These are phyloP conservation scores for Steatocranus sp. DNA, from an alignment of 2,797 vertebrate species.

Conservation along the genomic window DNA sequence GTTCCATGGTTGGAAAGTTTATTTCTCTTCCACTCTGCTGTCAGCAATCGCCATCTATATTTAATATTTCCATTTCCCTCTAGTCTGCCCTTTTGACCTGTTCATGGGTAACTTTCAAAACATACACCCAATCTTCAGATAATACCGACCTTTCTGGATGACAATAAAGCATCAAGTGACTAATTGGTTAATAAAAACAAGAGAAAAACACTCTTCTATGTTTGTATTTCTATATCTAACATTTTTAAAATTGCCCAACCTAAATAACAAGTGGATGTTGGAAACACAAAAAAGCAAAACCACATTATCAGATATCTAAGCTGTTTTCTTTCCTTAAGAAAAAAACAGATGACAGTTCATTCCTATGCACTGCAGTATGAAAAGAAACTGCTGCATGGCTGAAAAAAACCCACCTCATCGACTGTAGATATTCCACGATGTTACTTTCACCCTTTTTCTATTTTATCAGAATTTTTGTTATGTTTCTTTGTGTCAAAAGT, in stretches of 20 bases:
- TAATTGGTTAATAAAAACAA: not conserved
- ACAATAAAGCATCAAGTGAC: not conserved
- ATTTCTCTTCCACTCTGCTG: conserved; percentile 48
- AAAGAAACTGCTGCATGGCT: not conserved
- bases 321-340: not conserved
- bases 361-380: not conserved
- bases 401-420: not conserved
- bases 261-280: not conserved
- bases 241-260: not conserved
- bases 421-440: not conserved
- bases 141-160: not conserved
- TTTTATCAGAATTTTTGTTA: not conserved
- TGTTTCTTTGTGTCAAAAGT: not conserved
- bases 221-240: not conserved
- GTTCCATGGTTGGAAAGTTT: conserved; percentile 50
- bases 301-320: not conserved
- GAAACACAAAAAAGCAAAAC: not conserved
- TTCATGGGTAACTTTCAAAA: not conserved
- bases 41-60: conserved; percentile 54
- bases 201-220: not conserved
- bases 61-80: conserved; percentile 47
- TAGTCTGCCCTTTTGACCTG: conserved; percentile 11
- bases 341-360: not conserved
- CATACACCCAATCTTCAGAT: not conserved
- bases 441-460: not conserved